phyloP scores from a whole-genome alignment of 2,113 vertebrate genomes.

The Balaeniceps rex region DNA sequence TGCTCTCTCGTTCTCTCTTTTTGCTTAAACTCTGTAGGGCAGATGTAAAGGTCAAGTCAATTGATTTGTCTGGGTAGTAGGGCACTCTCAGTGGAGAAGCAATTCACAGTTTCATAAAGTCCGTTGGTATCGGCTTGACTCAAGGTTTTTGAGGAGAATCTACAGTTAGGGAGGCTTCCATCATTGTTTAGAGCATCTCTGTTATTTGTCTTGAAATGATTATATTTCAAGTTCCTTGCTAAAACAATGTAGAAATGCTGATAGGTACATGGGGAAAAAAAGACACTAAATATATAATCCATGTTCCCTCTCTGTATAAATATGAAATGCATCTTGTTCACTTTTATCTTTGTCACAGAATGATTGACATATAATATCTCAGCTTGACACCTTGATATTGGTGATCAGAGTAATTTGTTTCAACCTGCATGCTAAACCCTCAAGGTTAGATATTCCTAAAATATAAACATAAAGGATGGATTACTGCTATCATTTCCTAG shows the following conservation, averaged over 20 bases:
- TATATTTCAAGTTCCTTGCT: conserved; percentile 25
- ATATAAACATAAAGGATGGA: conserved; percentile 19
- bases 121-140: not conserved
- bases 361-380: conserved; percentile 55
- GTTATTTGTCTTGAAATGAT: conserved; percentile 1
- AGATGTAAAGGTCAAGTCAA: conserved; percentile 17
- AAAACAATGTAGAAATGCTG: conserved; percentile 18
- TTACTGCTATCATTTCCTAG: not conserved
- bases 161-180: not conserved
- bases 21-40: conserved; percentile 14
- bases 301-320: not conserved
- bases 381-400: conserved; percentile 51
- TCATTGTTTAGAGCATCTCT: not conserved
- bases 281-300: conserved; percentile 24
- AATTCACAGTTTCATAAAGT: conserved; percentile 17
- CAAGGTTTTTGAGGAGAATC: conserved; percentile 18
- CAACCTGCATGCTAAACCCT: conserved; percentile 24
- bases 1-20: not conserved
- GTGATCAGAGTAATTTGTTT: conserved; percentile 57
- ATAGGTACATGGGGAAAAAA: not conserved
- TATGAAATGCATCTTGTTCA: conserved; percentile 28
- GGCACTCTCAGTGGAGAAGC: not conserved
- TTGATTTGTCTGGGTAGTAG: not conserved
- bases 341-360: conserved; percentile 40
- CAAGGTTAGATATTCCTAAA: conserved; percentile 37